Evolutionary conservation across 2,888 invertebrate species (phyloP).

Genomic region (Eupithecia subfuscata): DNA sequence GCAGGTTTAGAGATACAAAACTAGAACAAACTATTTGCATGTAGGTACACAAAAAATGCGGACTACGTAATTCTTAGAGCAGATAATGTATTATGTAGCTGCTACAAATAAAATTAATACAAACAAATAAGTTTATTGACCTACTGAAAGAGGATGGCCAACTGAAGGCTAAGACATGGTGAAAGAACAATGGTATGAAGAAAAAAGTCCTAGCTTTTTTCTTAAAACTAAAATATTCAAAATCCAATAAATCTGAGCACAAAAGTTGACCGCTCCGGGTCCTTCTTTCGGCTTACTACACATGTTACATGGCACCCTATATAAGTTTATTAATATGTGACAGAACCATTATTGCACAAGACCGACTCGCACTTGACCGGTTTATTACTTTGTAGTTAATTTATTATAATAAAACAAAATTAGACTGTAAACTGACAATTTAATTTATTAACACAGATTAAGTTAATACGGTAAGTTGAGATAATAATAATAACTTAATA

Average conservation of each 20-base stretch:
- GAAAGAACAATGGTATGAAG: no score
- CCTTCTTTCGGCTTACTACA: no score
- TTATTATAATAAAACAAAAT: not conserved
- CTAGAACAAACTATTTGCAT: not conserved
- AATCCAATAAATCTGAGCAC: no score
- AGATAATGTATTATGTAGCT: not conserved
- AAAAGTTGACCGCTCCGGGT: no score
- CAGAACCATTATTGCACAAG: not conserved
- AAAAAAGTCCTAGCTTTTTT: no score
- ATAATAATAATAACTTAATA: constrained; percentile 6
- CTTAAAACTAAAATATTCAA: no score
- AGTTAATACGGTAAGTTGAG: not conserved
- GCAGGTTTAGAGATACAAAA: not conserved
- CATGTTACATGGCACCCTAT: no score
- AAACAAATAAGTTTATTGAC: not conserved
- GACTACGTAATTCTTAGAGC: not conserved
- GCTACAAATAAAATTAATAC: not conserved
- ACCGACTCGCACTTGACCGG: not conserved
- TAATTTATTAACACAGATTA: not conserved
- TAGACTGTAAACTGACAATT: not conserved
- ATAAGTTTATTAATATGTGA: not conserved
- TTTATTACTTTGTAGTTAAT: not conserved
- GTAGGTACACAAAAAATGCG: not conserved
- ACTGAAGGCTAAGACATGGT: no score
- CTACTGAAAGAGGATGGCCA: not conserved